These are phyloP conservation scores for Sinodicranocentrus sp. DNA, from an alignment of 2,888 invertebrate genomes.

Conservation along the genomic window DNA sequence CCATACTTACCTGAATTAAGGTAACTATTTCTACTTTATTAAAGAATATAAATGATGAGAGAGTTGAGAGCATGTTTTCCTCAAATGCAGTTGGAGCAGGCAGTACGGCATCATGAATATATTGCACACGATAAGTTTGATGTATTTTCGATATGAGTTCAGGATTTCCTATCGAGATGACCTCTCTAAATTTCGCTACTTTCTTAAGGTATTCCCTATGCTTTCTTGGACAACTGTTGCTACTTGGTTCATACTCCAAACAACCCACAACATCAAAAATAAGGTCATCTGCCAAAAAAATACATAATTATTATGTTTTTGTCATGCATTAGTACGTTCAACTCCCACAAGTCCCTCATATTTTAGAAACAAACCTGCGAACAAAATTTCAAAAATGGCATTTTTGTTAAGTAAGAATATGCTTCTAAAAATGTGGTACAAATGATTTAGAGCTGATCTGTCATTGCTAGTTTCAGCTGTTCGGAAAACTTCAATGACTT, in stretches of 20 bases:
- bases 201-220: conserved; percentile 97
- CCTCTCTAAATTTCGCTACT: conserved; percentile 94
- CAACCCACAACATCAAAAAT: conserved; percentile 99
- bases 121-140: conserved; percentile 99
- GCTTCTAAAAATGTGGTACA: conserved; percentile 99
- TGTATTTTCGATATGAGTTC: conserved; percentile 99
- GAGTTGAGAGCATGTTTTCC: conserved; percentile 97
- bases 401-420: conserved; percentile 99
- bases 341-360: background rate
- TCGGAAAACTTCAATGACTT: conserved; percentile 95
- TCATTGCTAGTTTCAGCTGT: conserved; percentile 98
- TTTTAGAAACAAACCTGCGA: conserved; percentile 82
- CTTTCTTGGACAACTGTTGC: conserved; percentile 89
- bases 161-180: conserved; percentile 95
- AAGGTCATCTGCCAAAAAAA: conserved; percentile 84
- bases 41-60: conserved; percentile 99
- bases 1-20: conserved; percentile 84
- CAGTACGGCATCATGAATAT: conserved; percentile 98
- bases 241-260: conserved; percentile 97
- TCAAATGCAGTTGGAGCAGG: conserved; percentile 98
- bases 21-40: conserved; percentile 99
- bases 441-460: conserved; percentile 94
- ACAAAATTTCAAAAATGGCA: conserved; percentile 97
- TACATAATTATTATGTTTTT: background rate
- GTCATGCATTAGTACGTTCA: background rate